Evolutionary conservation across 1,140 invertebrate species (phyloP).

Genomic region (Brachionus angularis): DNA sequence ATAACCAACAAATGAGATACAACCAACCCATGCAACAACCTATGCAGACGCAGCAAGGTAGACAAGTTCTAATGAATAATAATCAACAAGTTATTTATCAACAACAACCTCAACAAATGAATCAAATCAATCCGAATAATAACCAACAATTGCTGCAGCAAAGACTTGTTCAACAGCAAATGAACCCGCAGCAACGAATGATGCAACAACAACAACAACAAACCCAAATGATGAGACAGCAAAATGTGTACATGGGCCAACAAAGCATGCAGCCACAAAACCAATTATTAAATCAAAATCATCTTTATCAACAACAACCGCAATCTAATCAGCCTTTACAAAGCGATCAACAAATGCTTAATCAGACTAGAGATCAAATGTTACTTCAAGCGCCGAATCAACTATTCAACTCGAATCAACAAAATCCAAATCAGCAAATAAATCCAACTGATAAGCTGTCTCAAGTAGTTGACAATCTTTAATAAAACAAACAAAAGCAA

Average conservation of each 20-base stretch:
- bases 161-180: not conserved
- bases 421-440: constrained; percentile 40
- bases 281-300: not conserved
- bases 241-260: not conserved
- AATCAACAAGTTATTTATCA: no score
- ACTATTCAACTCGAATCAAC: constrained; percentile 8
- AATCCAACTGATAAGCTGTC: constrained; percentile 28
- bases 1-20: no score
- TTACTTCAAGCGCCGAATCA: constrained; percentile 30
- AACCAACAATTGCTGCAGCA: not conserved
- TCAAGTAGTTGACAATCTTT: constrained; percentile 39
- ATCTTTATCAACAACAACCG: not conserved
- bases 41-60: no score
- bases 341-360: constrained; percentile 27
- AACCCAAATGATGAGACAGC: not conserved
- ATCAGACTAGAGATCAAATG: constrained; percentile 42
- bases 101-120: no score
- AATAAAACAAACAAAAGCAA: no score
- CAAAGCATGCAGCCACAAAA: constrained; percentile 2
- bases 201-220: not conserved
- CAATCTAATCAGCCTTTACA: not conserved
- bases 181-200: not conserved
- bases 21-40: no score
- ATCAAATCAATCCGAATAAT: not conserved
- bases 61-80: no score